These are phyloP conservation scores for Tupaia chinensis DNA, from an alignment of 2,113 vertebrate genomes.

Conservation along the genomic window DNA sequence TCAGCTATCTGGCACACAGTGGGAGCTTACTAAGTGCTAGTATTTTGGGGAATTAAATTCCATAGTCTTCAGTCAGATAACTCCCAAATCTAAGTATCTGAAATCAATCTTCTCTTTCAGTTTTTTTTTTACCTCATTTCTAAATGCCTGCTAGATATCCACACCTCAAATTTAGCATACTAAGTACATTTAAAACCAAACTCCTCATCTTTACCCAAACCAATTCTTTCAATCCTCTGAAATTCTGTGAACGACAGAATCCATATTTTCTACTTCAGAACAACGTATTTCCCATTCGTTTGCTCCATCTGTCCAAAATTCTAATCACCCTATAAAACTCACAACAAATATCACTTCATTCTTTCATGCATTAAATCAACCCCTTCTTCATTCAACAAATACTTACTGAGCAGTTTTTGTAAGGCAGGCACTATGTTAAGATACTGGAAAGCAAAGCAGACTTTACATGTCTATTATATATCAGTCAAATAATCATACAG, in stretches of 20 bases:
- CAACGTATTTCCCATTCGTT: conserved; percentile 30
- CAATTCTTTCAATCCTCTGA: conserved; percentile 14
- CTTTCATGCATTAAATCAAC: conserved; percentile 50
- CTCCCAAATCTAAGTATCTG: background rate
- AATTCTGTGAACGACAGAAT: conserved; percentile 9
- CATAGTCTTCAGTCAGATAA: background rate
- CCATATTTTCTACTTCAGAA: conserved; percentile 23
- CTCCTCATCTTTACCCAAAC: conserved; percentile 29
- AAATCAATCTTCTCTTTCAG: background rate
- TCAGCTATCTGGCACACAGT: background rate
- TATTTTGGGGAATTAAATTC: background rate
- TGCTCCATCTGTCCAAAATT: conserved; percentile 57
- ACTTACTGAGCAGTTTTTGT: conserved; percentile 30
- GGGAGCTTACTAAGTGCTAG: background rate
- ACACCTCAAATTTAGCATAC: background rate
- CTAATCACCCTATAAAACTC: conserved; percentile 42
- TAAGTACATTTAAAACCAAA: conserved; percentile 30
- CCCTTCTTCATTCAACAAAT: conserved; percentile 61
- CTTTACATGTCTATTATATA: background rate
- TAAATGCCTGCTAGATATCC: background rate
- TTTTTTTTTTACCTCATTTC: background rate
- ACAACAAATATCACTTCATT: conserved; percentile 53
- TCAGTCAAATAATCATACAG: conserved; percentile 39
- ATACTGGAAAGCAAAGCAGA: conserved; percentile 34
- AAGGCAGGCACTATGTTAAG: conserved; percentile 10